Evolutionary conservation across 2,888 invertebrate species (phyloP).

Genomic region (Ellobium chinense): DNA sequence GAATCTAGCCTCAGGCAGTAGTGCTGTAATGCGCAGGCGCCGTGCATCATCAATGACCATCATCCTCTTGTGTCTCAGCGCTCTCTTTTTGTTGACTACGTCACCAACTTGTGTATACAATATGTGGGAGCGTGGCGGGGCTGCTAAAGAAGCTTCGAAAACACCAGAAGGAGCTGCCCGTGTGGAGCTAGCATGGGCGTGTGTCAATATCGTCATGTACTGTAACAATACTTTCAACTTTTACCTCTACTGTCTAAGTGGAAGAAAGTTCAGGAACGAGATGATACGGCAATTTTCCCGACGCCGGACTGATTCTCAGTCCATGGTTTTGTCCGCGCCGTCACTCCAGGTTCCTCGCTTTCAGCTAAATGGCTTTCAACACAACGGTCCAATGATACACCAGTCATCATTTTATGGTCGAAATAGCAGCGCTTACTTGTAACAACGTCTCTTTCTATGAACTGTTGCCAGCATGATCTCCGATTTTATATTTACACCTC

Average conservation of each 20-base stretch:
- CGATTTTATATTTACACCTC: too few species aligned
- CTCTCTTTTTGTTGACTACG: constrained; percentile 48
- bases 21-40: constrained; percentile 17
- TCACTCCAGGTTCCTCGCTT: constrained; percentile 28
- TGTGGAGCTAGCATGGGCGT: constrained; percentile 45
- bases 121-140: constrained; percentile 33
- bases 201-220: constrained; percentile 49
- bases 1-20: constrained; percentile 17
- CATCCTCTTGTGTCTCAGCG: constrained; percentile 43
- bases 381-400: not conserved
- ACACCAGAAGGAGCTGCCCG: not conserved
- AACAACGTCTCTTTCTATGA: too few species aligned
- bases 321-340: constrained; percentile 24
- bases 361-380: not conserved
- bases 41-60: constrained; percentile 45
- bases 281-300: constrained; percentile 37
- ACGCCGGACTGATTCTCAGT: constrained; percentile 35
- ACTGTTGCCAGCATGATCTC: too few species aligned
- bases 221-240: constrained; percentile 51
- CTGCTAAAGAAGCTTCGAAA: not conserved
- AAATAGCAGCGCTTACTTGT: constrained; percentile 18
- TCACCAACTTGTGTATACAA: constrained; percentile 50
- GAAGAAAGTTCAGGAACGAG: constrained; percentile 46
- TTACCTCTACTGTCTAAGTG: constrained; percentile 49
- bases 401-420: not conserved